Percentiles rank a stretch among this genome's conserved stretches.
These are phyloP conservation scores for Actinia equina DNA, from an alignment of 64 coral and sea anemone genomes.

Conservation along the genomic window DNA sequence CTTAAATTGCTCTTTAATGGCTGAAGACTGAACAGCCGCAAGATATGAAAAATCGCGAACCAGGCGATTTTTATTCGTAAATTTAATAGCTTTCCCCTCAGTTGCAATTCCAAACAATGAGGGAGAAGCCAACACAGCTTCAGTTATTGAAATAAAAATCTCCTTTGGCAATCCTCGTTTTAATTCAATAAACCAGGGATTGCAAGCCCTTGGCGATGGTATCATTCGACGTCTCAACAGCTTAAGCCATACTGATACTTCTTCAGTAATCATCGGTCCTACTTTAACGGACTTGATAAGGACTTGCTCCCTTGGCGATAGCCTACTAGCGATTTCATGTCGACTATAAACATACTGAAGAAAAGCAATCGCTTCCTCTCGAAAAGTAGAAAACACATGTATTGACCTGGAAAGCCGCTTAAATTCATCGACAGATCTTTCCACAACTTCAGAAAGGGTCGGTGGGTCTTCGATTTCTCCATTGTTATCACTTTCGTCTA, in stretches of 20 bases:
- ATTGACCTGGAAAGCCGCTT: constrained; percentile 5
- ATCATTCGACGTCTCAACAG: constrained; percentile 32
- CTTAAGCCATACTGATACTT: constrained; percentile 42
- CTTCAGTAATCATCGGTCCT: neutral
- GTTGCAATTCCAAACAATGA: constrained; percentile 27
- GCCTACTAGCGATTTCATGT: neutral
- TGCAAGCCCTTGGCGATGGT: constrained; percentile 27
- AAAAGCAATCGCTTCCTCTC: constrained; percentile 6
- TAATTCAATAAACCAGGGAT: constrained; percentile 57
- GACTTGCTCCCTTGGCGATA: neutral
- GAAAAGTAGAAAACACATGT: constrained; percentile 20
- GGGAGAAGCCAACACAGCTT: constrained; percentile 27
- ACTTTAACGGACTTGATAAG: neutral
- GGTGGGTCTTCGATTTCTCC: neutral
- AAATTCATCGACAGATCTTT: constrained; percentile 41
- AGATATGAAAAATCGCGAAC: constrained; percentile 36
- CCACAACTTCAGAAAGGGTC: constrained; percentile 30
- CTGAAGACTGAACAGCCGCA: constrained; percentile 8
- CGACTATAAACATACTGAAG: constrained; percentile 11
- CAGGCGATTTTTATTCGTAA: constrained; percentile 16
- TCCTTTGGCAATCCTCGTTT: constrained; percentile 47
- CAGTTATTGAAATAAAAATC: constrained; percentile 28
- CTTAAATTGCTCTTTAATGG: constrained; percentile 23
- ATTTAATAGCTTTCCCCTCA: constrained; percentile 16
- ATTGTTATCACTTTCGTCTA: neutral